Base-by-base conservation (phyloP, 1,140 invertebrate genomes). In the Sipha flava region DNA sequence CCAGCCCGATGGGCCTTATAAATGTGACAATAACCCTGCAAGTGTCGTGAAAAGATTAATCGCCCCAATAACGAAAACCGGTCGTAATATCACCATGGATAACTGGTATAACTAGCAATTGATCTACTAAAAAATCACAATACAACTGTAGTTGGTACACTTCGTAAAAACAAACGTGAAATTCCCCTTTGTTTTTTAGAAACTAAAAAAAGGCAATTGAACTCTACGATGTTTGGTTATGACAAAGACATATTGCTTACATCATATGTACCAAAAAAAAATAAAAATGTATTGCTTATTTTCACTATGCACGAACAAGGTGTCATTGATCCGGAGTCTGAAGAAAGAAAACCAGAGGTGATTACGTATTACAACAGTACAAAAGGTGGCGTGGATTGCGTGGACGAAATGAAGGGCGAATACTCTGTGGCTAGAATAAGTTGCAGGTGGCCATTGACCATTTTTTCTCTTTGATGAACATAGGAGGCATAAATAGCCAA, bases 111-210 rank as follows among this genome's bases (percentile, higher is more conserved):
- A 68, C 10, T 73, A 81, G 85, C 59, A 82, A 81, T 9, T 34
- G 34, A 40, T 14, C 49, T 81, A 12, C 21, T 72, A 31, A 37
- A 49, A 34, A 47, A 21, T 49, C 59, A 81, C 26, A 81, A 80
- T 2, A 75, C 66, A 18, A 40, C 73, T 47, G 26, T 57, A 57
- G 82, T 84, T 31, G 86, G 83, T 4, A 86, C 84, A 14, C 31
- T n/a, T 87, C 80, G 83, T 75, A 86, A 85, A 82, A 86, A 86
- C 49, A 87, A 86, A 57, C 14, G 54, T 29, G 54, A 81, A 81
- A 73, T 80, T 9, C 43, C 40, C 14, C 14, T 34, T 66, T 66
- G 62, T 16, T 66, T 66, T 66, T 66, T 66, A 18, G 62, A 66
- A 37, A 66, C 34, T 18, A 66, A 66, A 34, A 21, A 37, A 66